Evolutionary conservation across 1,140 invertebrate species (phyloP).

Genomic region (Mercenaria mercenaria): DNA sequence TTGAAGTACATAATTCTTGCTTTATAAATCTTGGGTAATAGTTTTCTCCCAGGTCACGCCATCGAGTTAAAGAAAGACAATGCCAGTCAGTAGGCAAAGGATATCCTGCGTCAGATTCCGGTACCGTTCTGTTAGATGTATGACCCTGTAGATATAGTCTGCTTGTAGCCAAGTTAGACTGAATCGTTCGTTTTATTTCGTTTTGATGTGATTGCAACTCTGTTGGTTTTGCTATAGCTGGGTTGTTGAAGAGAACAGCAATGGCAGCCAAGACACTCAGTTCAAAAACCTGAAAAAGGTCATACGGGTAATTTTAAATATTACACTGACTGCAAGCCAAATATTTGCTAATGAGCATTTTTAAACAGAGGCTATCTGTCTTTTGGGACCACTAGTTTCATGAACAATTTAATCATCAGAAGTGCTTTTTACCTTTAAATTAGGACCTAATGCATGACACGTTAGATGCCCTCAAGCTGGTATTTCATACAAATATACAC

Average conservation of each 20-base stretch:
- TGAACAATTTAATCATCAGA: no score
- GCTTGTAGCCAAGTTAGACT: background rate
- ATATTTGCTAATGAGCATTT: no score
- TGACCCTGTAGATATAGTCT: background rate
- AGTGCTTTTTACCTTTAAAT: no score
- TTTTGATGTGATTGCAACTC: background rate
- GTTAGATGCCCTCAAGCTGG: no score
- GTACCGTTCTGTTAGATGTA: background rate
- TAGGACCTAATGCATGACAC: no score
- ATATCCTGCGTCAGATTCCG: background rate
- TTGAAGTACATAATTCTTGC: background rate
- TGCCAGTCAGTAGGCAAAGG: constrained; percentile 5
- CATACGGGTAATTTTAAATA: no score
- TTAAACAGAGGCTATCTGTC: no score
- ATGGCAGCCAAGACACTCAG: background rate
- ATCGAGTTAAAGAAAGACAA: background rate
- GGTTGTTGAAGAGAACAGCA: no score
- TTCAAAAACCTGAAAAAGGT: background rate
- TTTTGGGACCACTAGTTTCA: no score
- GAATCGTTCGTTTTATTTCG: background rate
- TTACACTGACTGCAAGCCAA: no score
- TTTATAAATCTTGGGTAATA: constrained; percentile 40
- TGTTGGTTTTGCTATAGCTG: no score
- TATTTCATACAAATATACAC: no score
- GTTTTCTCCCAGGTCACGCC: background rate